Percentiles rank a stretch among this genome's conserved stretches.
Evolutionary conservation across 1,140 invertebrate species (phyloP).

Genomic region (Agrilus planipennis): DNA sequence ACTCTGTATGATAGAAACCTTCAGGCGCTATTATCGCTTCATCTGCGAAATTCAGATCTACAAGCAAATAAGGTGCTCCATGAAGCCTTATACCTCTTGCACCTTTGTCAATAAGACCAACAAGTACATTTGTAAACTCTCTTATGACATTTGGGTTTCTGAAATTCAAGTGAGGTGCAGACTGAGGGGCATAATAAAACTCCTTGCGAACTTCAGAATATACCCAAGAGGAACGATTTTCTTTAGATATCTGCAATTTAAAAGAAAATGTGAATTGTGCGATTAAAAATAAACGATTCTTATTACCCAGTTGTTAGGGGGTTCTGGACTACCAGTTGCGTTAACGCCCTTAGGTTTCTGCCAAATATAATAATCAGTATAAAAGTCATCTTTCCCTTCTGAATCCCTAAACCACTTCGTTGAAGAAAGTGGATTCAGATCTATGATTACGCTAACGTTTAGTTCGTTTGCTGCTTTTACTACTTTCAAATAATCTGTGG

Average conservation of each 20-base stretch:
- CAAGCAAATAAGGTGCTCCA: constrained; percentile 50
- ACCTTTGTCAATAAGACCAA: constrained; percentile 54
- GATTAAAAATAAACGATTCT: constrained; percentile 4
- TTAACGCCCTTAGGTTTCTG: constrained; percentile 30
- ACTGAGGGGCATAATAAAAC: constrained; percentile 47
- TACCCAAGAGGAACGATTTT: constrained; percentile 48
- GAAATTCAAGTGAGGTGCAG: constrained; percentile 55
- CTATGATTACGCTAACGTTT: constrained; percentile 36
- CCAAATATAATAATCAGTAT: constrained; percentile 61
- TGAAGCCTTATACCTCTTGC: constrained; percentile 62
- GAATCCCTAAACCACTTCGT: constrained; percentile 57
- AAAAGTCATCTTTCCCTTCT: constrained; percentile 38
- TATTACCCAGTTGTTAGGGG: constrained; percentile 65
- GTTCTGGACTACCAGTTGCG: constrained; percentile 28
- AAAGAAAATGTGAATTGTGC: background rate
- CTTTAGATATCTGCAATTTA: constrained; percentile 27
- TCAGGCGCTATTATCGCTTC: constrained; percentile 32
- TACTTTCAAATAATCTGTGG: constrained; percentile 32
- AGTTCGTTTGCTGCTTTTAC: constrained; percentile 32
- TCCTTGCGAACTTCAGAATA: constrained; percentile 40
- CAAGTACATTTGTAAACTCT: constrained; percentile 53
- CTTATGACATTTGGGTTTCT: constrained; percentile 41
- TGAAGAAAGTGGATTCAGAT: constrained; percentile 33
- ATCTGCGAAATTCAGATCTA: constrained; percentile 40
- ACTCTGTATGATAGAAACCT: constrained; percentile 33